phyloP scores from a whole-genome alignment of 2,797 vertebrate species.

The Pipistrellus pipistrellus region DNA sequence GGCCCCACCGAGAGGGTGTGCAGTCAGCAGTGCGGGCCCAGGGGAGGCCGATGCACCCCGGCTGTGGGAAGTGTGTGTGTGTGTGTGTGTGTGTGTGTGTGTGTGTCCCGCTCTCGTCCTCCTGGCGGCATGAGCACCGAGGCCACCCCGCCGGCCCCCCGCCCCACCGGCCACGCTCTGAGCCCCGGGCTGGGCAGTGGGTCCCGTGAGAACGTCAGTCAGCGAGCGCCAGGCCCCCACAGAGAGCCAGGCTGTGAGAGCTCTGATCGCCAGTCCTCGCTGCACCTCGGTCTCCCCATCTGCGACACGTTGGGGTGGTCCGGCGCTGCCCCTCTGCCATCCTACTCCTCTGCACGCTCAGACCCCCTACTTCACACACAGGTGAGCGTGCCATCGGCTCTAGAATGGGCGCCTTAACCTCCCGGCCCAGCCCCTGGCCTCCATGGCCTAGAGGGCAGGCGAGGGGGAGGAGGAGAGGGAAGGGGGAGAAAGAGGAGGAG shows the following conservation, averaged over 20 bases:
- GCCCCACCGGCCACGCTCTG: not conserved
- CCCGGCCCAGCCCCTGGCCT: not conserved
- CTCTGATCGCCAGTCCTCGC: too few species aligned
- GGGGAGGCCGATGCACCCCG: not conserved
- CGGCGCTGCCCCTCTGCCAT: not conserved
- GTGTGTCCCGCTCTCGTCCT: not conserved
- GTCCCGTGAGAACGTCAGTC: not conserved
- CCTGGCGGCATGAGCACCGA: fast-evolving
- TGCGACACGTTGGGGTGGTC: not conserved
- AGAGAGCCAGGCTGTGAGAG: not conserved
- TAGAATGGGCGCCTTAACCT: not conserved
- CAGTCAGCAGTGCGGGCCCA: not conserved
- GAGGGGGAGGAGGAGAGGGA: not conserved
- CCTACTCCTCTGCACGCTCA: not conserved
- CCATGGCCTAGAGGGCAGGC: fast-evolving
- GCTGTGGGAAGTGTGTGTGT: too few species aligned
- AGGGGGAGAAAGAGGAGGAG: too few species aligned
- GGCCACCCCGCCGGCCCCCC: not conserved
- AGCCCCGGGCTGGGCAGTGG: not conserved
- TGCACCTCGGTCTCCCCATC: not conserved
- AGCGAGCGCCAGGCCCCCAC: fast-evolving
- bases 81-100: too few species aligned
- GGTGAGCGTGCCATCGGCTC: fast-evolving
- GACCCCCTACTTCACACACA: not conserved
- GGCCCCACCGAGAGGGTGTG: not conserved